Conservation (phyloP, 1,140 invertebrate genomes). For the Apis florea region DNA sequence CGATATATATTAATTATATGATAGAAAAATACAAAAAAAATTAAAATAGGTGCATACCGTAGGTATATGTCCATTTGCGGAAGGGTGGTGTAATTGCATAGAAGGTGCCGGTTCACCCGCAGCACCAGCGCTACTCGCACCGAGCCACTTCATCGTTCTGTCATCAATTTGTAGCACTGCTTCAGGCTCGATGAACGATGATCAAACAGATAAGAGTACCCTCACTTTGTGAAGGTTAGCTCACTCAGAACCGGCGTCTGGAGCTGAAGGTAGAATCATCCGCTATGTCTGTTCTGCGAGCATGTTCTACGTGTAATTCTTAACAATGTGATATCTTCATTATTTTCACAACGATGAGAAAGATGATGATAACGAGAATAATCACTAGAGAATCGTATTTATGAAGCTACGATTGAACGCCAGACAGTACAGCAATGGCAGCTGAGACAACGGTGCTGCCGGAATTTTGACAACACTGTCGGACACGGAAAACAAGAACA, state of each 20-base stretch:
- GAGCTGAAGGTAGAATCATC: conserved; percentile 44
- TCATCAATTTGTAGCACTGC: conserved; percentile 63
- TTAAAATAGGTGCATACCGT: conserved; percentile 64
- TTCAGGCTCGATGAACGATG: conserved; percentile 42
- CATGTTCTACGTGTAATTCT: conserved; percentile 47
- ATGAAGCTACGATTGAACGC: conserved; percentile 48
- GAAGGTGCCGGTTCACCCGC: conserved; percentile 79
- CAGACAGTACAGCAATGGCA: conserved; percentile 62
- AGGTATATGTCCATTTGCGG: conserved; percentile 78
- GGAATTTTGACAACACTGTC: conserved; percentile 68
- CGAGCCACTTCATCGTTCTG: conserved; percentile 79
- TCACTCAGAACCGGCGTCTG: conserved; percentile 60
- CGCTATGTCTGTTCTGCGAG: conserved; percentile 49
- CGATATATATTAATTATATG: not conserved
- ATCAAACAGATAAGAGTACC: conserved; percentile 40
- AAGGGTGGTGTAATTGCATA: conserved; percentile 78
- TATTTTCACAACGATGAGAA: conserved; percentile 52
- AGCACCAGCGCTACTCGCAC: conserved; percentile 75
- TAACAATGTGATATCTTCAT: conserved; percentile 49
- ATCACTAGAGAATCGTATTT: conserved; percentile 43
- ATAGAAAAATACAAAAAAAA: conserved; percentile 1
- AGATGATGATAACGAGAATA: conserved; percentile 21
- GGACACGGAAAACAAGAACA: conserved; percentile 47
- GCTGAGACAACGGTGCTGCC: conserved; percentile 63
- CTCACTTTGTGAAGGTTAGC: conserved; percentile 57